Conservation (phyloP, 1,140 invertebrate species). For the Cepaea nemoralis region DNA sequence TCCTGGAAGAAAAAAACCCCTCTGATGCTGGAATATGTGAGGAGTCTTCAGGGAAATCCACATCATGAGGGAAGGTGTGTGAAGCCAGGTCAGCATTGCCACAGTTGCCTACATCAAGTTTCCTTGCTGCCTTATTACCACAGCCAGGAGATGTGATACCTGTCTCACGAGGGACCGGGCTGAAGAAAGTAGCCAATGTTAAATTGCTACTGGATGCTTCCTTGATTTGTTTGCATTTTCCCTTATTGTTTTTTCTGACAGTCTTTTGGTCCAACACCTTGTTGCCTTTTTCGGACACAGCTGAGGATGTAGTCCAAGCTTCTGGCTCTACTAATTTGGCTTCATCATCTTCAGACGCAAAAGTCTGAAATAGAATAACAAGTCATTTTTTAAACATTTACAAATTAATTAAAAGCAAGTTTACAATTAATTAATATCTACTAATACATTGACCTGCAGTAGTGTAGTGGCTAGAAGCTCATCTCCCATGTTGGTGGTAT, state of each 20-base stretch:
- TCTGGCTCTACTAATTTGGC: neutral
- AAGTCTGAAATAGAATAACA: no score
- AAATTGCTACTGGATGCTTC: neutral
- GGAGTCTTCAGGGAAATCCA: neutral
- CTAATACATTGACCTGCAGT: no score
- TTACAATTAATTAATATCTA: no score
- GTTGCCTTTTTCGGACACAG: neutral
- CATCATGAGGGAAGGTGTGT: neutral
- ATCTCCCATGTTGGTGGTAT: no score
- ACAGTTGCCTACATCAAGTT: neutral
- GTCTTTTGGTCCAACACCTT: neutral
- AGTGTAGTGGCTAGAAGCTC: no score
- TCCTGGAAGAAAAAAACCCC: neutral
- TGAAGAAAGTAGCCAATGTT: slow-evolving; percentile 27
- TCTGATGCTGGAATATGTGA: neutral
- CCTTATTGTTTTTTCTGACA: neutral
- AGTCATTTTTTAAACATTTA: no score
- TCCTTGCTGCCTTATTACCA: neutral
- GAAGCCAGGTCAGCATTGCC: neutral
- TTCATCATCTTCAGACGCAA: neutral
- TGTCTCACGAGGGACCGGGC: neutral
- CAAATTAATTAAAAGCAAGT: no score
- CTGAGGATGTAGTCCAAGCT: neutral
- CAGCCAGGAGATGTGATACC: neutral
- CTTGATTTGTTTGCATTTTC: neutral